Percentiles rank a stretch among this genome's conserved stretches.
Evolutionary conservation across 2,113 vertebrate species (phyloP).

Genomic region (Tiliqua scincoides): DNA sequence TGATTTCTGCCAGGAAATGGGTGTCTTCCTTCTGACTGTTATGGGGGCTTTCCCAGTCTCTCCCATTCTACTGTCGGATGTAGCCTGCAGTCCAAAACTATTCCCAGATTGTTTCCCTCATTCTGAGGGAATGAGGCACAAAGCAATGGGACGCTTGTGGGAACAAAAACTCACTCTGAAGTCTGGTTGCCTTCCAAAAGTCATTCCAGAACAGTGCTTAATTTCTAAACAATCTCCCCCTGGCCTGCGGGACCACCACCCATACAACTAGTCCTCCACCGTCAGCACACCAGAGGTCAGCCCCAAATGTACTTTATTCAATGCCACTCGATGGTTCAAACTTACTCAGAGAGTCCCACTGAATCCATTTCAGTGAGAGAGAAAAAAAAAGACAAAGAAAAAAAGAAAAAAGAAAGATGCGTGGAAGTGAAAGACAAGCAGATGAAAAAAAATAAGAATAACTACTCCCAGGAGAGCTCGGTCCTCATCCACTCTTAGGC

Average conservation of each 20-base stretch:
- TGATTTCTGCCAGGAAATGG: too few relatives aligned
- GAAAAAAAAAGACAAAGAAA: slow-evolving; percentile 38
- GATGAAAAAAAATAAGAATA: slow-evolving; percentile 30
- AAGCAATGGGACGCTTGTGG: not conserved
- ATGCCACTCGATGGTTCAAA: slow-evolving; percentile 67
- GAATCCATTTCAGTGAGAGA: slow-evolving; percentile 64
- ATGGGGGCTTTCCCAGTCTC: too few relatives aligned
- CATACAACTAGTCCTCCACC: not conserved
- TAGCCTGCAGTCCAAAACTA: too few relatives aligned
- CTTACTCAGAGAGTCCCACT: slow-evolving; percentile 68
- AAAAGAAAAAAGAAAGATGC: slow-evolving; percentile 68
- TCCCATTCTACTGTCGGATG: too few relatives aligned
- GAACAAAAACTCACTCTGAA: not conserved
- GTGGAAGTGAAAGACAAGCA: slow-evolving; percentile 78
- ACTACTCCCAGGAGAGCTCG: slow-evolving; percentile 66
- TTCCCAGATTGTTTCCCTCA: not conserved
- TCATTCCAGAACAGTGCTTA: not conserved
- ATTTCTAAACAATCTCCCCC: slow-evolving; percentile 67
- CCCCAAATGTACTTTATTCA: slow-evolving; percentile 49
- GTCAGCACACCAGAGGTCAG: slow-evolving; percentile 59
- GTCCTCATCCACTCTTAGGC: slow-evolving; percentile 5
- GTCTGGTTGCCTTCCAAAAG: not conserved
- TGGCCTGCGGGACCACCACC: not conserved
- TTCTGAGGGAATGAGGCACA: not conserved
- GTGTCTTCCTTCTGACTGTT: too few relatives aligned